phyloP scores from a whole-genome alignment of 2,113 vertebrate species.

The Nesoenas mayeri region DNA sequence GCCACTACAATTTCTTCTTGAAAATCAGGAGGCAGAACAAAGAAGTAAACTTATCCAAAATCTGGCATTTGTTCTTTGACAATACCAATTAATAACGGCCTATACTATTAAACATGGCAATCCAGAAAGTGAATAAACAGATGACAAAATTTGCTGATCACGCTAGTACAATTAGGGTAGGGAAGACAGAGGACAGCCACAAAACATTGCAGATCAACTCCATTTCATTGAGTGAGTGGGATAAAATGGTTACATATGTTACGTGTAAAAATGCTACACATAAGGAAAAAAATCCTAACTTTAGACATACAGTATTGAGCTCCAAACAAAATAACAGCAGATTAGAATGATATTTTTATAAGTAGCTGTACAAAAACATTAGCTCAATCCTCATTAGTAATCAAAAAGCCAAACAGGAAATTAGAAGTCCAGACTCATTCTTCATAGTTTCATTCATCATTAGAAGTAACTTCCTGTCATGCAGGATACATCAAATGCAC shows the following conservation, averaged over 20 bases:
- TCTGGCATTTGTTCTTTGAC: background rate
- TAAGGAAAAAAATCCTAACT: background rate
- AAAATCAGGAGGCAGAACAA: background rate
- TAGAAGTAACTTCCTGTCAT: background rate
- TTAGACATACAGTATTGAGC: background rate
- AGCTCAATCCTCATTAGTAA: background rate
- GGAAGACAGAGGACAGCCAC: background rate
- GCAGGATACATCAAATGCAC: background rate
- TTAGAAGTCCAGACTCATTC: background rate
- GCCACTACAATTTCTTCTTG: background rate
- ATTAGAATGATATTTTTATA: background rate
- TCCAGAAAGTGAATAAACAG: background rate
- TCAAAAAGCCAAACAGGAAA: constrained; percentile 20
- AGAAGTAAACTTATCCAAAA: background rate
- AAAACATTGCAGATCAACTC: background rate
- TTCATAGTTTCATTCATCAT: background rate
- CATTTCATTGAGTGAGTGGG: background rate
- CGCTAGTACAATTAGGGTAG: background rate
- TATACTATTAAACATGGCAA: background rate
- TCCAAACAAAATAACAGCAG: background rate
- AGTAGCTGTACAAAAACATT: background rate
- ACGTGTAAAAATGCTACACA: background rate
- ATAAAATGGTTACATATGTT: background rate
- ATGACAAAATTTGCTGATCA: background rate
- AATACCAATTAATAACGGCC: background rate